A percentile compares a stretch with the other conserved stretches of the same genome.
Evolutionary conservation across 2,888 invertebrate species (phyloP).

Genomic region (Cheilosia grossa): DNA sequence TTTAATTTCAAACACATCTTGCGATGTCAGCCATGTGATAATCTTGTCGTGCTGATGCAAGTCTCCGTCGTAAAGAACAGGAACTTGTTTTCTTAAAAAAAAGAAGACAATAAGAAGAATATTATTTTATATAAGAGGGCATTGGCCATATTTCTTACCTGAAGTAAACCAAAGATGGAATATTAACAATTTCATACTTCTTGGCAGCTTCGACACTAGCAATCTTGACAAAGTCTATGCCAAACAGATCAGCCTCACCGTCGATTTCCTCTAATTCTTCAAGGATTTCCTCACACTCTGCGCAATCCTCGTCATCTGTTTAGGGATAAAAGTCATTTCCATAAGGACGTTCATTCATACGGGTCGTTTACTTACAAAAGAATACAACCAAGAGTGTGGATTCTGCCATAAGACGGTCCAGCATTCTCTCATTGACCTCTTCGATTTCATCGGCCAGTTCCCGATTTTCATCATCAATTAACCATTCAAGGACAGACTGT

Average conservation of each 20-base stretch:
- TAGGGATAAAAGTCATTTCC: neutral
- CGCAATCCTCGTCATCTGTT: constrained; percentile 94
- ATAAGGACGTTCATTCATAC: neutral
- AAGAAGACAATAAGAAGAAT: neutral
- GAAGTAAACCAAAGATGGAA: constrained; percentile 94
- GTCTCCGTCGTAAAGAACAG: constrained; percentile 95
- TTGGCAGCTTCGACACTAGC: constrained; percentile 92
- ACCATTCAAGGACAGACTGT: constrained; percentile 95
- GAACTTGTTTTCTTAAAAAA: constrained; percentile 86
- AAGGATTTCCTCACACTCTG: constrained; percentile 95
- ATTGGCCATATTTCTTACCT: constrained; percentile 82
- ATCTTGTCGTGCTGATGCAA: constrained; percentile 93
- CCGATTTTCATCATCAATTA: constrained; percentile 95
- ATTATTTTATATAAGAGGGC: neutral
- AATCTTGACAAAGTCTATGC: constrained; percentile 97
- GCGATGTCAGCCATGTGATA: constrained; percentile 94
- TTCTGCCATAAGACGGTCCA: constrained; percentile 92
- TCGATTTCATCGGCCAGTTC: constrained; percentile 97
- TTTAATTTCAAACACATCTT: constrained; percentile 97
- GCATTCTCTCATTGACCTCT: constrained; percentile 95
- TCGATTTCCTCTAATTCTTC: constrained; percentile 96
- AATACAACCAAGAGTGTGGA: constrained; percentile 95
- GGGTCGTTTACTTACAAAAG: constrained; percentile 89
- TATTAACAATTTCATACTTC: constrained; percentile 91
- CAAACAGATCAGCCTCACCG: constrained; percentile 95